Evolutionary conservation across 2,888 invertebrate species (phyloP).

Genomic region (Priocnemis perturbator): DNA sequence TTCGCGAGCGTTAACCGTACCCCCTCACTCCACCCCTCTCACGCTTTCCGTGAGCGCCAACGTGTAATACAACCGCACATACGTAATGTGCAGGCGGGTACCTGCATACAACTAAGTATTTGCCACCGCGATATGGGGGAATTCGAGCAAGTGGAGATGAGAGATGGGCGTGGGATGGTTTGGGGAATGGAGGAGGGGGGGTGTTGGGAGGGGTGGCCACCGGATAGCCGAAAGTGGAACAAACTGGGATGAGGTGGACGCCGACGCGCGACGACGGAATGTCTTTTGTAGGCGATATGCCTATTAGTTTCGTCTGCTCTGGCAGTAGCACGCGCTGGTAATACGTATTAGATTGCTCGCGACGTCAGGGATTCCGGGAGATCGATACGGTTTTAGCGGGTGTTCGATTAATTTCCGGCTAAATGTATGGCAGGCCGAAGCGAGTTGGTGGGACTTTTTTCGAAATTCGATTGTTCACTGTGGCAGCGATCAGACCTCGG

Average conservation of each 20-base stretch:
- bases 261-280: too few species aligned
- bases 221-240: background rate
- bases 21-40: background rate
- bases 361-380: too few species aligned
- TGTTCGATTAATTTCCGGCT: too few species aligned
- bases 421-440: too few species aligned
- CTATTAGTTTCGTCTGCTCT: too few species aligned
- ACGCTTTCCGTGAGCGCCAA: background rate
- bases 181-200: background rate
- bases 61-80: slow-evolving; percentile 15
- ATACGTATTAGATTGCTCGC: too few species aligned
- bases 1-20: slow-evolving; percentile 5
- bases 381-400: too few species aligned
- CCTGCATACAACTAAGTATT: slow-evolving; percentile 28
- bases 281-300: too few species aligned
- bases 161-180: slow-evolving; percentile 18
- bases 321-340: too few species aligned
- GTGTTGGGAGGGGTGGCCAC: background rate
- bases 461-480: too few species aligned
- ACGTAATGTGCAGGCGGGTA: slow-evolving; percentile 11
- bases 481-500: too few species aligned
- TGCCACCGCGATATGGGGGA: slow-evolving; percentile 21
- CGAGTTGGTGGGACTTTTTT: too few species aligned
- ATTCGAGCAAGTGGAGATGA: slow-evolving; percentile 15
- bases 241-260: background rate